phyloP scores from a whole-genome alignment of 2,113 vertebrate genomes.

The Gambusia holbrooki region DNA sequence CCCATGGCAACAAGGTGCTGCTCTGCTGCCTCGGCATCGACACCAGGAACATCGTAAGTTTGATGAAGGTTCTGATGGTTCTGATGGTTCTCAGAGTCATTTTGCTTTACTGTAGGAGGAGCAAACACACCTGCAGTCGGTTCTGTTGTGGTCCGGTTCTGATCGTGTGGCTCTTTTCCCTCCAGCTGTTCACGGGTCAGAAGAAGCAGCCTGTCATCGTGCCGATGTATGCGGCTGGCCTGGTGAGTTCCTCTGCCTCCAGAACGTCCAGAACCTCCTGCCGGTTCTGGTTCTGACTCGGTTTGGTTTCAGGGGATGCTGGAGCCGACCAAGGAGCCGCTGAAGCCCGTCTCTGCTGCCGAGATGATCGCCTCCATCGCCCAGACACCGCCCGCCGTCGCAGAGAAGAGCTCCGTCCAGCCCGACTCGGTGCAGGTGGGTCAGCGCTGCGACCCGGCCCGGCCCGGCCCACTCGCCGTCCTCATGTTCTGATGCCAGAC shows the following conservation, averaged over 20 bases:
- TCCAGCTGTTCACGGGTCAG: conserved; percentile 96
- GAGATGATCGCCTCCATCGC: conserved; percentile 98
- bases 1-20: conserved; percentile 95
- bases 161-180: too few relatives aligned
- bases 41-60: conserved; percentile 96
- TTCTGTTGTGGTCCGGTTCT: too few relatives aligned
- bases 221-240: conserved; percentile 96
- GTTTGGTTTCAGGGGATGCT: conserved; percentile 89
- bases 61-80: not conserved
- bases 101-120: too few relatives aligned
- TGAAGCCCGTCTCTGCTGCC: conserved; percentile 95
- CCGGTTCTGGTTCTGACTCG: too few relatives aligned
- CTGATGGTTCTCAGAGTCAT: not conserved
- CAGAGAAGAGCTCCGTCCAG: conserved; percentile 85
- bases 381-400: conserved; percentile 82
- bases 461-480: too few relatives aligned
- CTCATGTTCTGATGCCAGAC: too few relatives aligned
- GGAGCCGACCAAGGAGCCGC: conserved; percentile 97
- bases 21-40: conserved; percentile 96
- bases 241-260: conserved; percentile 82
- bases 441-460: too few relatives aligned
- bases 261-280: too few relatives aligned
- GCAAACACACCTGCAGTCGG: too few relatives aligned
- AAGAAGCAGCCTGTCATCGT: conserved; percentile 99
- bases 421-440: conserved; percentile 88